These are phyloP conservation scores for Sciaenops ocellatus DNA, from an alignment of 2,797 vertebrate genomes.

Conservation along the genomic window DNA sequence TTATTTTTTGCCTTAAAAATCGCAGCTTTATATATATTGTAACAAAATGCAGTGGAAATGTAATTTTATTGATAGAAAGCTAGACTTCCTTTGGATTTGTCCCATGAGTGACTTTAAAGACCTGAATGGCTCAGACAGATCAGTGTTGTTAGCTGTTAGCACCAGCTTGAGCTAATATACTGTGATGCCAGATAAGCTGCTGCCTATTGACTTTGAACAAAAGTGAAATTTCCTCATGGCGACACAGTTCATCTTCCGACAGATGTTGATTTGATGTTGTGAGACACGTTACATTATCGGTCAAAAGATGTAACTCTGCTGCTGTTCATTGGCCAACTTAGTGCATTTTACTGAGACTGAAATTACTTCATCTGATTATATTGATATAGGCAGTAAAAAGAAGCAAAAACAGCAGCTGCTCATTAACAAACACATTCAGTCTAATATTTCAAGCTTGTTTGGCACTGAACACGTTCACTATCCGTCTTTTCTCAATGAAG, in stretches of 20 bases:
- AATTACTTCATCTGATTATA: conserved; percentile 37
- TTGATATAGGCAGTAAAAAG: background rate
- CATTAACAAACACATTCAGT: background rate
- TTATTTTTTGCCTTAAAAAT: too few relatives aligned
- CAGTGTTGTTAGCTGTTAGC: background rate
- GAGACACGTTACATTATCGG: background rate
- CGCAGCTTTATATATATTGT: background rate
- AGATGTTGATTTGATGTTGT: background rate
- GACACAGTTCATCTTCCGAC: background rate
- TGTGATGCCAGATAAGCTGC: background rate
- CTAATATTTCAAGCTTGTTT: background rate
- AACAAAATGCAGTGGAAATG: background rate
- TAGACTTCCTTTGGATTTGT: background rate
- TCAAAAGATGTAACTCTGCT: background rate
- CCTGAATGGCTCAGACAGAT: background rate
- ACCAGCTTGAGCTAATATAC: background rate
- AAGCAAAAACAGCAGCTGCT: conserved; percentile 3
- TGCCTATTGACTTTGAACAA: too few relatives aligned
- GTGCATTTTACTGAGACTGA: conserved; percentile 13
- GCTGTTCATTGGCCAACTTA: conserved; percentile 29
- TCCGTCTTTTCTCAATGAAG: background rate
- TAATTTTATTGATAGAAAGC: background rate
- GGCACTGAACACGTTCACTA: background rate
- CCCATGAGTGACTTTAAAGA: background rate
- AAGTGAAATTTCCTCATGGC: background rate